These are phyloP conservation scores for Parnassius orleans DNA, from an alignment of 2,888 invertebrate species.

Conservation along the genomic window DNA sequence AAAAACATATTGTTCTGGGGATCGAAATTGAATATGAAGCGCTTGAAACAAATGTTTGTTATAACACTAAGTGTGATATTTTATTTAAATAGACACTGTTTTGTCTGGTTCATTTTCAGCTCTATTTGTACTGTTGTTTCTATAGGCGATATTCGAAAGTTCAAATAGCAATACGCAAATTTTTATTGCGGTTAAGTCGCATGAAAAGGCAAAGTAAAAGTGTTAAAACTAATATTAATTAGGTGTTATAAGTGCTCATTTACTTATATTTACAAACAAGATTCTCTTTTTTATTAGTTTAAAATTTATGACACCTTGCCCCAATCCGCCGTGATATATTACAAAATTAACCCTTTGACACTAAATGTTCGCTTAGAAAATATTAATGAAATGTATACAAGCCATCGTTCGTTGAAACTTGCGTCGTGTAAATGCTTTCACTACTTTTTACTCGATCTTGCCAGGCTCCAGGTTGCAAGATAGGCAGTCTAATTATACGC, in stretches of 20 bases:
- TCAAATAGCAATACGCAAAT: constrained; percentile 65
- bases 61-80: constrained; percentile 13
- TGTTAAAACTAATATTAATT: constrained; percentile 34
- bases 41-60: constrained; percentile 8
- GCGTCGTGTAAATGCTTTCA: constrained; percentile 53
- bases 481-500: constrained; percentile 71
- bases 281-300: constrained; percentile 26
- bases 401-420: constrained; percentile 62
- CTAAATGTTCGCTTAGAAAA: constrained; percentile 44
- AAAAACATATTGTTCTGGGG: constrained; percentile 12
- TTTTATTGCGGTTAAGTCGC: constrained; percentile 38
- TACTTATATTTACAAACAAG: constrained; percentile 34
- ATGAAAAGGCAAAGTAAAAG: constrained; percentile 52
- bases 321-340: constrained; percentile 3
- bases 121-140: constrained; percentile 64
- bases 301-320: neutral
- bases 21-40: constrained; percentile 10
- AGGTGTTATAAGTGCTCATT: neutral
- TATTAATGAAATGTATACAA: constrained; percentile 39
- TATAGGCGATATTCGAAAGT: constrained; percentile 74
- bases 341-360: neutral
- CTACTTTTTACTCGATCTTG: constrained; percentile 67
- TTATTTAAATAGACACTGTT: constrained; percentile 19
- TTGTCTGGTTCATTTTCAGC: constrained; percentile 36
- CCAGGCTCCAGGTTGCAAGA: constrained; percentile 56